These are phyloP conservation scores for Sycophila sp. DNA, from an alignment of 1,140 invertebrate species.

Conservation along the genomic window DNA sequence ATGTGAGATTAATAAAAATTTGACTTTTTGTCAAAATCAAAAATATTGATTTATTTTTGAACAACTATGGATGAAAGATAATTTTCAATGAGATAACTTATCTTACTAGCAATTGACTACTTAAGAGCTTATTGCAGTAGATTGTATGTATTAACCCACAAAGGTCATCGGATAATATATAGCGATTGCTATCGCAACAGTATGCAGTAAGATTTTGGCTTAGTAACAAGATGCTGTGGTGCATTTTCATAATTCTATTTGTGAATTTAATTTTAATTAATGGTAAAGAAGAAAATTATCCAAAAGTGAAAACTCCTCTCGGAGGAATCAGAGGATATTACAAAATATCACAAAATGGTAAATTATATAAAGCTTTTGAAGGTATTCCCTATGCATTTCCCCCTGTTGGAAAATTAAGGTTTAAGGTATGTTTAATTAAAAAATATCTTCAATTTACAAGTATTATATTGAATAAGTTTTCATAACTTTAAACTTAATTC, in stretches of 20 bases:
- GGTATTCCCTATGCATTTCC: constrained; percentile 73
- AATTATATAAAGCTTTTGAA: constrained; percentile 67
- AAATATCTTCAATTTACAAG: not conserved
- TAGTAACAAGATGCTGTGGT: constrained; percentile 3
- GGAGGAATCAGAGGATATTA: constrained; percentile 56
- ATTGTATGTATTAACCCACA: not conserved
- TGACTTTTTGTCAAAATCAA: no score
- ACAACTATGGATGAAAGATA: not conserved
- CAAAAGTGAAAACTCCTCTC: constrained; percentile 51
- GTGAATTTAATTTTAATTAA: constrained; percentile 9
- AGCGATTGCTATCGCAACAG: not conserved
- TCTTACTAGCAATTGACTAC: not conserved
- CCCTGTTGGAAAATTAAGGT: constrained; percentile 69
- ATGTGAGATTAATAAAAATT: no score
- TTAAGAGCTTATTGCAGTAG: not conserved
- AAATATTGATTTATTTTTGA: not conserved
- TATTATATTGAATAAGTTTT: not conserved
- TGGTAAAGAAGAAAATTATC: constrained; percentile 40
- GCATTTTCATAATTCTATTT: not conserved
- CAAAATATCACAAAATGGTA: constrained; percentile 54
- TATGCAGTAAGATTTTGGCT: not conserved
- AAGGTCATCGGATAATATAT: not conserved
- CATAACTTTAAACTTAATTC: constrained; percentile 10
- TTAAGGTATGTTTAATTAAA: constrained; percentile 60
- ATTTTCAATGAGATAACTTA: constrained; percentile 1